Percentiles rank a stretch among this genome's conserved stretches.
These are phyloP conservation scores for Rousettus leschenaultii DNA, from an alignment of 2,113 vertebrate genomes.

Conservation along the genomic window DNA sequence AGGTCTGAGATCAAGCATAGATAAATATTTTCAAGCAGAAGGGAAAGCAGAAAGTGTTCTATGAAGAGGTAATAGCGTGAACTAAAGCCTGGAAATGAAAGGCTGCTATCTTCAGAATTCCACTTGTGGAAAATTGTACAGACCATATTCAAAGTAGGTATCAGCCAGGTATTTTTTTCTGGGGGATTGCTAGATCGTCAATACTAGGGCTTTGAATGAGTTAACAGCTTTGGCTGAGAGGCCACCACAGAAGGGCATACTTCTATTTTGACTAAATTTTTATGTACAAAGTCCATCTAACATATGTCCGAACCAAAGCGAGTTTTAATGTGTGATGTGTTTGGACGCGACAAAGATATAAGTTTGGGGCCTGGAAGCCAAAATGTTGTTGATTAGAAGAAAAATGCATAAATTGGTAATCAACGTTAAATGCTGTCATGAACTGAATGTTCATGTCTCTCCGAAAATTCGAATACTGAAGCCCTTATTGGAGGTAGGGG, in stretches of 20 bases:
- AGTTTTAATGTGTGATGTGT: background rate
- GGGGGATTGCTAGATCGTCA: background rate
- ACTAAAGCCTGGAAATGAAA: constrained; percentile 43
- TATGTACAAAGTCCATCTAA: background rate
- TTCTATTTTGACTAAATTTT: constrained; percentile 8
- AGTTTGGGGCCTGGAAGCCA: background rate
- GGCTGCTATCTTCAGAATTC: constrained; percentile 32
- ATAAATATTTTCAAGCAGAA: background rate
- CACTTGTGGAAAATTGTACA: background rate
- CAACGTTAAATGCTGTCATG: background rate
- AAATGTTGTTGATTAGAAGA: background rate
- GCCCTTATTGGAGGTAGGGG: background rate
- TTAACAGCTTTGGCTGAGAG: background rate
- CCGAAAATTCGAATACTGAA: background rate
- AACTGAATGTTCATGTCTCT: background rate
- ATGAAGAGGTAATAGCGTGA: background rate
- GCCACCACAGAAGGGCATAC: background rate
- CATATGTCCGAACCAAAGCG: background rate
- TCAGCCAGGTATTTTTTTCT: background rate
- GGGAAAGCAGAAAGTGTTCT: background rate
- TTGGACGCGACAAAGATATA: background rate
- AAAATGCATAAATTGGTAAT: background rate
- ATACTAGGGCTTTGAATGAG: background rate
- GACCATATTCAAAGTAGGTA: background rate
- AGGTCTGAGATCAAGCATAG: background rate